Conservation (phyloP, 2,888 invertebrate species). For the Argynnis bischoffii region DNA sequence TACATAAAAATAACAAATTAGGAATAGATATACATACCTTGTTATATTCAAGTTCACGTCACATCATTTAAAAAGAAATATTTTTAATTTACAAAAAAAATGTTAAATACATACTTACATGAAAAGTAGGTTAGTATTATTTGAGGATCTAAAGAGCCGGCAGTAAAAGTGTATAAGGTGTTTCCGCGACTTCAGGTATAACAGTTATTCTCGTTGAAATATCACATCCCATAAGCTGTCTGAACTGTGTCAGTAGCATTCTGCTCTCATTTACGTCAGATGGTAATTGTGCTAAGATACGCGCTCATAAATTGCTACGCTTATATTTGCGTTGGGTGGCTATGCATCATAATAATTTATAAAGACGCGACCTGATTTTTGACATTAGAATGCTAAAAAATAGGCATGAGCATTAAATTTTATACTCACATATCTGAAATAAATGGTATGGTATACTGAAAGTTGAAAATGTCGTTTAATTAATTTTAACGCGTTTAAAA, state of each 20-base stretch:
- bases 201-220: constrained; percentile 40
- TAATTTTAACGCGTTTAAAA: too few species aligned
- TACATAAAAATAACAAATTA: too few species aligned
- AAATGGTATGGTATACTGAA: not conserved
- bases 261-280: constrained; percentile 61
- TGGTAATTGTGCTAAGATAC: constrained; percentile 75
- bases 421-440: not conserved
- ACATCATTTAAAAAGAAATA: not conserved
- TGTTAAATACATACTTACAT: not conserved
- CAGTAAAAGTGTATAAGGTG: constrained; percentile 2
- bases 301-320: constrained; percentile 64
- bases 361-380: constrained; percentile 30
- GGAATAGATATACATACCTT: too few species aligned
- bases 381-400: not conserved
- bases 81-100: not conserved
- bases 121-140: constrained; percentile 10
- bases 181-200: constrained; percentile 17
- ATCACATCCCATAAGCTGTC: constrained; percentile 75
- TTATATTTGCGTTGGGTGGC: constrained; percentile 10
- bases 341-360: constrained; percentile 37
- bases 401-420: not conserved
- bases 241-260: constrained; percentile 55
- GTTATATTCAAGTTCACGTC: too few species aligned
- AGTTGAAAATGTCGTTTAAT: too few species aligned
- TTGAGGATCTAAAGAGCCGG: not conserved